These are phyloP conservation scores for Mustelus asterias DNA, from an alignment of 2,113 vertebrate genomes.

Conservation along the genomic window DNA sequence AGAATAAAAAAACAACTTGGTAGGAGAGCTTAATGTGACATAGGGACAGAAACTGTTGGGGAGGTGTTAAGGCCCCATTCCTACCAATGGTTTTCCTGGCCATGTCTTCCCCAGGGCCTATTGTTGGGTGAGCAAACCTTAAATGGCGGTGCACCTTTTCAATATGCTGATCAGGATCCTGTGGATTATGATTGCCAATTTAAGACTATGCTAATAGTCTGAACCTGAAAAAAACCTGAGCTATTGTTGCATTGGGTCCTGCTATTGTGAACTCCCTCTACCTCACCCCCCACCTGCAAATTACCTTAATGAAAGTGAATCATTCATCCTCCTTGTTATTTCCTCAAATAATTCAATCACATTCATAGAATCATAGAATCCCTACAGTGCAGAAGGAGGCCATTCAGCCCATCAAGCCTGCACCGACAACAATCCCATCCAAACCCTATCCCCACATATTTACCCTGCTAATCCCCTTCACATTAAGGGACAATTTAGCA, in stretches of 20 bases:
- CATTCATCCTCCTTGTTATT: too few relatives aligned
- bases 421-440: too few relatives aligned
- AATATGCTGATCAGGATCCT: background rate
- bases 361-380: too few relatives aligned
- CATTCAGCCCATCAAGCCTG: too few relatives aligned
- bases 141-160: background rate
- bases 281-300: rapidly evolving
- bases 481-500: too few relatives aligned
- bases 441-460: too few relatives aligned
- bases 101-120: background rate
- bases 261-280: background rate
- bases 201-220: background rate
- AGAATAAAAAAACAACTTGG: background rate
- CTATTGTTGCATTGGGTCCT: background rate
- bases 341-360: too few relatives aligned
- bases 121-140: background rate
- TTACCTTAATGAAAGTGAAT: too few relatives aligned
- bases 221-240: background rate
- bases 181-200: background rate
- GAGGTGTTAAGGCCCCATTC: background rate
- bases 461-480: too few relatives aligned
- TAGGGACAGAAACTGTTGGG: background rate
- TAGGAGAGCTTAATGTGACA: background rate
- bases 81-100: background rate
- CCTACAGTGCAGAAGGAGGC: too few relatives aligned